Base-by-base conservation (phyloP, 2,888 invertebrate species). In the Orchesellides sinensis region DNA sequence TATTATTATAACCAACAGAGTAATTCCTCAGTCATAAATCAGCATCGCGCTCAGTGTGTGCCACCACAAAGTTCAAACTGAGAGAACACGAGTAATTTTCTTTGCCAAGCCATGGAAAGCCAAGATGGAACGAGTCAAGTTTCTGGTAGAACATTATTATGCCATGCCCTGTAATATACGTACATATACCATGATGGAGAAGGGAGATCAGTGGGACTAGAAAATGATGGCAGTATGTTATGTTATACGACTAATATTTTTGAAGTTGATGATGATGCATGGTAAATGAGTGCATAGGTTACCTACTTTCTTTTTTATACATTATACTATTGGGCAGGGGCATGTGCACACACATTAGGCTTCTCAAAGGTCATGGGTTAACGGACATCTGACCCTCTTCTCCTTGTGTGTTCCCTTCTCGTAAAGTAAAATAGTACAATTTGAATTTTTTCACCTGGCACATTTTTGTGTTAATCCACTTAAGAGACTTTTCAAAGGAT, bases 321-420 rank as follows among this genome's bases (percentile, higher is more conserved):
- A 29, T 23, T 35, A 6, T 49, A 27, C n/a, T n/a, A 23, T 56
- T 45, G 59, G 27, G 21, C n/a, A n/a, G n/a, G n/a, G n/a, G n/a
- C n/a, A 49, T 49, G 17, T 8, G 27, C 40, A 65, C 45, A 65
- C 40, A 65, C 23, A 56, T 65, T 65, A 52, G 52, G 21, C 54
- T 56, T 65, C 21, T 54, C 40, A 66, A 75, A 75, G 75, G 75
- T 75, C 75, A 75, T 27, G 56, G 75, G 75, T 75, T 75, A 66
- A 75, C 66, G 75, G 66, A 66, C 56, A 75, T 65, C 75, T 75
- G 75, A 75, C 66, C 75, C 66, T 54, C 21, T 29, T 75, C 75
- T 75, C 65, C 66, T 45, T 75, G 75, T 65, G 75, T 75, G 75
- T 75, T 75, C 75, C 40, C 49, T n/a, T 56, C 21, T 8, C 2